Conservation (phyloP, 2,888 invertebrate species). For the Ceramica pisi region DNA sequence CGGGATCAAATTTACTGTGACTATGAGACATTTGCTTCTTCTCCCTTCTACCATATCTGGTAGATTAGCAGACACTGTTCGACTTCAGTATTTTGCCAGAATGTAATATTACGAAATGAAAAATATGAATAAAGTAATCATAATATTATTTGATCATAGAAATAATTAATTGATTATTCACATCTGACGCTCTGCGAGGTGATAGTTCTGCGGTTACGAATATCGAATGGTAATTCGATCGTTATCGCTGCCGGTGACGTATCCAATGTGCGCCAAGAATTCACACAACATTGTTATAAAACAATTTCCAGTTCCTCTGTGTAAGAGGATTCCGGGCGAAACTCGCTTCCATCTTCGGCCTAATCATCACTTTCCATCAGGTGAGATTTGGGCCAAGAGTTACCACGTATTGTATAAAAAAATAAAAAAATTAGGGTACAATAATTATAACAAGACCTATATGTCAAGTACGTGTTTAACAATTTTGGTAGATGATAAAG, state of each 20-base stretch:
- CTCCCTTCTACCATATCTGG: not conserved
- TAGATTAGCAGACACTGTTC: no score
- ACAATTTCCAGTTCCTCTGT: no score
- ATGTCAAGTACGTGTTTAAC: not conserved
- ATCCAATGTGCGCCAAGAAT: constrained; percentile 12
- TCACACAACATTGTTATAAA: not conserved
- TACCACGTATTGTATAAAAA: no score
- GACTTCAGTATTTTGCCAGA: not conserved
- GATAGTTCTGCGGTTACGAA: constrained; percentile 50
- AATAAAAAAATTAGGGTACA: not conserved
- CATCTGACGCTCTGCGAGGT: constrained; percentile 41
- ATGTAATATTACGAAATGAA: not conserved
- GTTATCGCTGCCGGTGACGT: constrained; percentile 35
- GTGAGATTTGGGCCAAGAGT: no score
- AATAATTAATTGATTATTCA: constrained; percentile 17
- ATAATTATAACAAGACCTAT: no score
- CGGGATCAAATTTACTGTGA: no score
- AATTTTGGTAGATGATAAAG: no score
- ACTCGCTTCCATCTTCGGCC: no score
- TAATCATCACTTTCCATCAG: no score
- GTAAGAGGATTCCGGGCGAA: no score
- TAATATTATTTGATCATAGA: not conserved
- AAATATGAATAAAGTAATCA: no score
- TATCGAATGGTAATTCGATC: constrained; percentile 47
- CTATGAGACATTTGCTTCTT: not conserved